These are phyloP conservation scores for Micrasema longulum DNA, from an alignment of 1,140 invertebrate species.

Conservation along the genomic window DNA sequence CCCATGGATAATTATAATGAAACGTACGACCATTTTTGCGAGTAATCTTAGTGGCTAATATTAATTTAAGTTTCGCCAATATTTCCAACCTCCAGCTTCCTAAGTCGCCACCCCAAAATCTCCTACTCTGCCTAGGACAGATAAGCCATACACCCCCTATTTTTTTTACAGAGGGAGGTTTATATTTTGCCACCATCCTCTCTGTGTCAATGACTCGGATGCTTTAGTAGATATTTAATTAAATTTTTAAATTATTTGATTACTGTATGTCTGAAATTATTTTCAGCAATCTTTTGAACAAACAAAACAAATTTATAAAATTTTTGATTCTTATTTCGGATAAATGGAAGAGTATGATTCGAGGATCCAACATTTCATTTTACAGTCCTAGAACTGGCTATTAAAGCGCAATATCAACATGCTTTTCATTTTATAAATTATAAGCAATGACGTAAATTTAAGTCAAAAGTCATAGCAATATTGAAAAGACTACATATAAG, in stretches of 20 bases:
- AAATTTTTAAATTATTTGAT: constrained; percentile 30
- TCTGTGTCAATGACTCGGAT: constrained; percentile 37
- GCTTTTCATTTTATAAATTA: no score
- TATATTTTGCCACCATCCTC: constrained; percentile 2
- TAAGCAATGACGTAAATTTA: no score
- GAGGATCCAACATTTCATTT: no score
- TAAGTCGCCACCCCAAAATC: background rate
- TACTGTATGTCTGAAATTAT: constrained; percentile 31
- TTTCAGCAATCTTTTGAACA: constrained; percentile 8
- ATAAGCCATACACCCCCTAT: constrained; percentile 46
- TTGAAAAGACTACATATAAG: no score
- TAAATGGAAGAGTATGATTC: no score
- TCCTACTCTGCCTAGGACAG: constrained; percentile 46
- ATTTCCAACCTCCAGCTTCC: constrained; percentile 19
- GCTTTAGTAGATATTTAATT: constrained; percentile 28
- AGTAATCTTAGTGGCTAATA: constrained; percentile 36
- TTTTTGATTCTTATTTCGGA: background rate
- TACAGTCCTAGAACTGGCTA: no score
- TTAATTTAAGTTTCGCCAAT: constrained; percentile 54
- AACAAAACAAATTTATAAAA: constrained; percentile 3
- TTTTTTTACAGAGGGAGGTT: constrained; percentile 19
- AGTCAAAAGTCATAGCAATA: no score
- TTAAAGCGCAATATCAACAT: no score
- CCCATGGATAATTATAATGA: no score
- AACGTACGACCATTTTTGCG: background rate